These are phyloP conservation scores for Rhea americana DNA, from an alignment of 2,113 vertebrate genomes.

Conservation along the genomic window DNA sequence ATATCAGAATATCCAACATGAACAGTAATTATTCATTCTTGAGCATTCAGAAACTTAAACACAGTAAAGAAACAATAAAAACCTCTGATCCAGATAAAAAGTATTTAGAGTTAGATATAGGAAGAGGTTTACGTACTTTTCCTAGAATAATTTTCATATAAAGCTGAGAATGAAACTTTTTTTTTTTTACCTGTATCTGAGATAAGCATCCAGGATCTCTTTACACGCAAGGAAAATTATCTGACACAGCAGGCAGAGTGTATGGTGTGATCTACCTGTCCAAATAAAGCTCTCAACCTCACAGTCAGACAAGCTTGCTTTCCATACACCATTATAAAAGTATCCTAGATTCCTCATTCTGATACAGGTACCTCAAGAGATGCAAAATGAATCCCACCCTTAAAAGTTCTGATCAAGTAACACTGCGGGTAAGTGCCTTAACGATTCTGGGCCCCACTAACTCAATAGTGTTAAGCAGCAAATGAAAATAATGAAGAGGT, in stretches of 20 bases:
- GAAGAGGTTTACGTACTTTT: background rate
- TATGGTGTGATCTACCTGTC: background rate
- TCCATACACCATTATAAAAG: background rate
- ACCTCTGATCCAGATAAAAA: background rate
- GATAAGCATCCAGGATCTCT: background rate
- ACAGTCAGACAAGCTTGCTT: background rate
- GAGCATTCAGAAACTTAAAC: background rate
- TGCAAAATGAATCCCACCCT: background rate
- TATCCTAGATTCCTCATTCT: background rate
- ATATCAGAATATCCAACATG: background rate
- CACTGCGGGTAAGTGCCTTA: background rate
- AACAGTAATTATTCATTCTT: background rate
- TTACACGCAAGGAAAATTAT: background rate
- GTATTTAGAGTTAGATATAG: background rate
- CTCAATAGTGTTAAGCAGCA: background rate
- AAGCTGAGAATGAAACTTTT: background rate
- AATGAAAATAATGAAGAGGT: background rate
- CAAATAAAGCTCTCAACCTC: background rate
- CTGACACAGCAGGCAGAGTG: background rate
- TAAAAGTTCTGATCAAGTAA: conserved; percentile 8
- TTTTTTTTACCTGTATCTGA: background rate
- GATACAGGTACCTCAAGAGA: background rate
- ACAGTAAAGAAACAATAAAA: background rate
- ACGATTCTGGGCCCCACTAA: background rate
- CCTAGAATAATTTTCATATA: background rate